These are phyloP conservation scores for Ochlodes sylvanus DNA, from an alignment of 2,888 invertebrate species.

Conservation along the genomic window DNA sequence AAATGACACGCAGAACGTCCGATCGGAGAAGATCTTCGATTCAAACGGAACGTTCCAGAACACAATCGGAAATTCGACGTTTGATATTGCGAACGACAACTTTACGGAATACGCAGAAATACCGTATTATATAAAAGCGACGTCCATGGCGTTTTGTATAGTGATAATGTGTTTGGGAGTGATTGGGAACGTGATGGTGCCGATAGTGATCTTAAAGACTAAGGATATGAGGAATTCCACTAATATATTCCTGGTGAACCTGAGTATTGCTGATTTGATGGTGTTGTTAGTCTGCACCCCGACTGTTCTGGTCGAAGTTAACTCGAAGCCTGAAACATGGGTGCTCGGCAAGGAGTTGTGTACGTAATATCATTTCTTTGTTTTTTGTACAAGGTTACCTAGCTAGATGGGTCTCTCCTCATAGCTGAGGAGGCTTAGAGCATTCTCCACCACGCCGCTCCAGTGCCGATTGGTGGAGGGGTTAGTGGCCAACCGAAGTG, in stretches of 20 bases:
- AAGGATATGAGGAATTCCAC: conserved; percentile 98
- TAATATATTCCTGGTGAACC: conserved; percentile 96
- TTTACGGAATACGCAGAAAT: conserved; percentile 85
- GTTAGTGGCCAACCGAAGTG: too few relatives aligned
- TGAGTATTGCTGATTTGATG: conserved; percentile 96
- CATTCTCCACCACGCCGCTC: too few relatives aligned
- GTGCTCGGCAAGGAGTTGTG: conserved; percentile 96
- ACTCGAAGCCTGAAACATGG: conserved; percentile 96
- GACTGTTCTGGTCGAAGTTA: conserved; percentile 96
- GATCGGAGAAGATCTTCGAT: conserved; percentile 47
- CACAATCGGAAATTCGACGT: conserved; percentile 54
- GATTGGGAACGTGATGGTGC: conserved; percentile 96
- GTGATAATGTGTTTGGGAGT: conserved; percentile 95
- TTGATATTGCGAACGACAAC: conserved; percentile 61
- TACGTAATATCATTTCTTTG: conserved; percentile 56
- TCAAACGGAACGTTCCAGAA: conserved; percentile 54
- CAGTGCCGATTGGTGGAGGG: too few relatives aligned
- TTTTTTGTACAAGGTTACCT: too few relatives aligned
- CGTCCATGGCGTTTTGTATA: conserved; percentile 95
- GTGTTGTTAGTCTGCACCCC: conserved; percentile 96
- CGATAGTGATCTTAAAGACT: conserved; percentile 95
- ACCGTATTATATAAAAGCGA: conserved; percentile 94
- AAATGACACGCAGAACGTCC: conserved; percentile 55
- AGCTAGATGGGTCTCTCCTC: too few relatives aligned
- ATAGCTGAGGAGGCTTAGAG: too few relatives aligned